These are phyloP conservation scores for Protaetia brevitarsis DNA, from an alignment of 1,140 invertebrate genomes.

Conservation along the genomic window DNA sequence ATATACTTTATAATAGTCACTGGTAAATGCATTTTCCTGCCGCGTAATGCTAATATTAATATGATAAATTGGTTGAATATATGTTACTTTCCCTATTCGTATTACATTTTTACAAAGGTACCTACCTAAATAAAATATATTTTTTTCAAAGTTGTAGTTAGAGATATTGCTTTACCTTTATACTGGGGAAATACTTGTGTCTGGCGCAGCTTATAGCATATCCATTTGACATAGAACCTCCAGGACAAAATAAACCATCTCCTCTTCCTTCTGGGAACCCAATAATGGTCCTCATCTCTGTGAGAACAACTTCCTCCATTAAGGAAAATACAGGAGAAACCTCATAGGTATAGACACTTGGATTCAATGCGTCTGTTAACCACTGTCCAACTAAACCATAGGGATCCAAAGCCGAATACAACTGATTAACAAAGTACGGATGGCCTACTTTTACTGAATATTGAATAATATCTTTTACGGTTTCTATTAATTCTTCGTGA, in stretches of 20 bases:
- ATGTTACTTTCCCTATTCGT: no score
- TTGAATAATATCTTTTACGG: slow-evolving; percentile 65
- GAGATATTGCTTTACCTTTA: slow-evolving; percentile 69
- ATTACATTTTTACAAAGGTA: no score
- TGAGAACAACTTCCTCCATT: slow-evolving; percentile 78
- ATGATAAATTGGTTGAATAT: no score
- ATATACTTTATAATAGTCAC: no score
- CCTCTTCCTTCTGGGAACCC: slow-evolving; percentile 74
- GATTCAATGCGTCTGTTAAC: slow-evolving; percentile 81
- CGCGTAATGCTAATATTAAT: no score
- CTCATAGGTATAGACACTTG: slow-evolving; percentile 87
- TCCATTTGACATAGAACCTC: slow-evolving; percentile 92
- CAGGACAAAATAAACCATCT: slow-evolving; percentile 92
- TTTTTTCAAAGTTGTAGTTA: no score
- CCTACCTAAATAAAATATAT: no score
- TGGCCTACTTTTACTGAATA: slow-evolving; percentile 87
- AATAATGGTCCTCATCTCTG: slow-evolving; percentile 80
- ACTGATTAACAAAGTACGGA: slow-evolving; percentile 82
- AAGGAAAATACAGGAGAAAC: slow-evolving; percentile 86
- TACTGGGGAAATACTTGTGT: slow-evolving; percentile 69
- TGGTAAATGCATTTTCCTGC: no score
- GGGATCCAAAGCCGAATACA: slow-evolving; percentile 80
- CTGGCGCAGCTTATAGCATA: slow-evolving; percentile 91
- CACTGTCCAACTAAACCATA: slow-evolving; percentile 82
- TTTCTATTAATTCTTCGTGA: slow-evolving; percentile 64